A percentile compares a stretch with the other conserved stretches of the same genome.
Evolutionary conservation across 2,888 invertebrate genomes (phyloP).

Genomic region (Epirrhoe tristata): DNA sequence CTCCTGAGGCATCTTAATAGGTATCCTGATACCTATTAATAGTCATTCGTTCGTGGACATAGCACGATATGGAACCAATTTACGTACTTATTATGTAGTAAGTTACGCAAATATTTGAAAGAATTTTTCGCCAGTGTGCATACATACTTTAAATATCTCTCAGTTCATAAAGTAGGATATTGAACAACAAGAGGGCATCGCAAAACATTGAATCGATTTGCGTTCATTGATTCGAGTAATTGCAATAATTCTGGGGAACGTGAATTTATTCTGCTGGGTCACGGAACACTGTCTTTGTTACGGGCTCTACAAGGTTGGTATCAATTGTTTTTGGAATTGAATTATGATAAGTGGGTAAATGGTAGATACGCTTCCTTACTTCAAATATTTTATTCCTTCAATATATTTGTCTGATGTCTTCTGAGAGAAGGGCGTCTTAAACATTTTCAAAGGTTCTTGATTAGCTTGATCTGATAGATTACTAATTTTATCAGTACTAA

Average conservation of each 20-base stretch:
- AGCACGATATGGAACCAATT: too few relatives aligned
- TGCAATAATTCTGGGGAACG: slow-evolving; percentile 66
- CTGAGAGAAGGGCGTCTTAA: too few relatives aligned
- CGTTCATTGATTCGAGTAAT: slow-evolving; percentile 74
- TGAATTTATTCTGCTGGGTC: slow-evolving; percentile 61
- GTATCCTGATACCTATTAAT: too few relatives aligned
- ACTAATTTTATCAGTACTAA: too few relatives aligned
- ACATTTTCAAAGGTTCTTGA: too few relatives aligned
- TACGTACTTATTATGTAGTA: too few relatives aligned
- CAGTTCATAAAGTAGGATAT: slow-evolving; percentile 57
- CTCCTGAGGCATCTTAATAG: too few relatives aligned
- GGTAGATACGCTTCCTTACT: not conserved
- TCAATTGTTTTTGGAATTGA: not conserved
- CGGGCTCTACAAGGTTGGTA: slow-evolving; percentile 15
- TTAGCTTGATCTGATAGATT: too few relatives aligned
- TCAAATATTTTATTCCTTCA: not conserved
- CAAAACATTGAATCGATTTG: slow-evolving; percentile 71
- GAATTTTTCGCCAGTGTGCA: slow-evolving; percentile 7
- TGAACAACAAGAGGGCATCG: slow-evolving; percentile 61
- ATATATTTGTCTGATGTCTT: too few relatives aligned
- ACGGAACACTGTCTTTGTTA: slow-evolving; percentile 46
- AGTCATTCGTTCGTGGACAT: too few relatives aligned
- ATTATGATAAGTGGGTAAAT: not conserved
- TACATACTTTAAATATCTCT: slow-evolving; percentile 42
- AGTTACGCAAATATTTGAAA: not conserved